These are phyloP conservation scores for Blera fallax DNA, from an alignment of 2,888 invertebrate genomes.

Conservation along the genomic window DNA sequence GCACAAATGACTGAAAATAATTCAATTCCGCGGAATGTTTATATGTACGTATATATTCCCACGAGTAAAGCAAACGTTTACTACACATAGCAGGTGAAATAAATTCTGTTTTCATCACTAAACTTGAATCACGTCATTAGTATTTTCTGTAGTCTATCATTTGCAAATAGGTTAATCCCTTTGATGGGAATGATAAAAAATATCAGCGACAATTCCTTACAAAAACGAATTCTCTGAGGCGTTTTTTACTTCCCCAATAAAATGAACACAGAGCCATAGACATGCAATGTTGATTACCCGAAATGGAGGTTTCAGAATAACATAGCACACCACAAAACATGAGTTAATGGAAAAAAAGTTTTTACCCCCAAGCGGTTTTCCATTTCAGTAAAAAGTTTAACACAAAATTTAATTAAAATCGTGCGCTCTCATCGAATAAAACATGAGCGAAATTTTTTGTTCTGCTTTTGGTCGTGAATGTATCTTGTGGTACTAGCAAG, in stretches of 20 bases:
- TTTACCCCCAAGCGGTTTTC: conserved; percentile 3
- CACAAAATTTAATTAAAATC: conserved; percentile 19
- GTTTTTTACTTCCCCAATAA: not conserved
- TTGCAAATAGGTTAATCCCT: conserved; percentile 17
- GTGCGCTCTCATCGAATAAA: conserved; percentile 17
- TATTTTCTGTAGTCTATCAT: not conserved
- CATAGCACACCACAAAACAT: conserved; percentile 3
- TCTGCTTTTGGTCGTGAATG: not conserved
- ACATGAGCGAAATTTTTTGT: not conserved
- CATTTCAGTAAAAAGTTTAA: conserved; percentile 21
- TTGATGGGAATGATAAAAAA: conserved; percentile 8
- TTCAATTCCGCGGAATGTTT: no score
- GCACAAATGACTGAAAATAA: no score
- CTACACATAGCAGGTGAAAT: no score
- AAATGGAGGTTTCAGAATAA: conserved; percentile 8
- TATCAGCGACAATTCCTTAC: not conserved
- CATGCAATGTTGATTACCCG: conserved; percentile 19
- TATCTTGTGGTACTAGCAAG: not conserved
- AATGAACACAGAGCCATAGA: not conserved
- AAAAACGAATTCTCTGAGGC: conserved; percentile 1
- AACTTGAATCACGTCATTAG: not conserved
- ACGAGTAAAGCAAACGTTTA: no score
- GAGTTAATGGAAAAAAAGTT: conserved; percentile 21
- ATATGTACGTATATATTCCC: no score
- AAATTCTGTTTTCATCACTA: not conserved